Conservation (phyloP, 2,888 invertebrate species). For the Eudemis profundana region DNA sequence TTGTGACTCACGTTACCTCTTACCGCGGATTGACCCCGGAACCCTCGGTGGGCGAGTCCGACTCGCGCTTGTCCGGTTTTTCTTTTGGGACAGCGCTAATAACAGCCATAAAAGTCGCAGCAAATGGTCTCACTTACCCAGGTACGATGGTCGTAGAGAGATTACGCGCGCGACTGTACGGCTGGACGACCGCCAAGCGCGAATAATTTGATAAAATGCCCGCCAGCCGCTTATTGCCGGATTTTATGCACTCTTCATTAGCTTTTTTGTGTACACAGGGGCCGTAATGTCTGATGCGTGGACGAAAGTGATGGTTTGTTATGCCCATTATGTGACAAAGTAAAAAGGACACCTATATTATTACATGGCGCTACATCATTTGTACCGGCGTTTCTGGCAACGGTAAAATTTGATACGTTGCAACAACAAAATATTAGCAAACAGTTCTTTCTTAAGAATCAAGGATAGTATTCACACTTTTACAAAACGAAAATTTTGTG, state of each 20-base stretch:
- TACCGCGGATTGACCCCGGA: no score
- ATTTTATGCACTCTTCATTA: slow-evolving; percentile 57
- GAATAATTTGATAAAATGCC: slow-evolving; percentile 79
- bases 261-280: slow-evolving; percentile 49
- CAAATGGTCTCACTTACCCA: slow-evolving; percentile 11
- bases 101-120: no score
- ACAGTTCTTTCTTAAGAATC: no score
- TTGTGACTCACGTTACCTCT: no score
- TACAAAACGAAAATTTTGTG: no score
- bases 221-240: slow-evolving; percentile 55
- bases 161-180: slow-evolving; percentile 50
- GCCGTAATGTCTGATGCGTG: slow-evolving; percentile 28
- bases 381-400: no score
- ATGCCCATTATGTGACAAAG: slow-evolving; percentile 1
- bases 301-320: slow-evolving; percentile 19
- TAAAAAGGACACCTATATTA: background rate
- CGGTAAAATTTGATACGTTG: background rate
- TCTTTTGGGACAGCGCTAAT: no score
- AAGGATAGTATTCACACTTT: no score
- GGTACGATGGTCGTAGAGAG: slow-evolving; percentile 27
- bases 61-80: no score
- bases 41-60: no score
- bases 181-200: slow-evolving; percentile 65
- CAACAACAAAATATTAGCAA: no score
- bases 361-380: background rate